Conservation (phyloP, 2,113 vertebrate genomes). For the Mobula birostris region DNA sequence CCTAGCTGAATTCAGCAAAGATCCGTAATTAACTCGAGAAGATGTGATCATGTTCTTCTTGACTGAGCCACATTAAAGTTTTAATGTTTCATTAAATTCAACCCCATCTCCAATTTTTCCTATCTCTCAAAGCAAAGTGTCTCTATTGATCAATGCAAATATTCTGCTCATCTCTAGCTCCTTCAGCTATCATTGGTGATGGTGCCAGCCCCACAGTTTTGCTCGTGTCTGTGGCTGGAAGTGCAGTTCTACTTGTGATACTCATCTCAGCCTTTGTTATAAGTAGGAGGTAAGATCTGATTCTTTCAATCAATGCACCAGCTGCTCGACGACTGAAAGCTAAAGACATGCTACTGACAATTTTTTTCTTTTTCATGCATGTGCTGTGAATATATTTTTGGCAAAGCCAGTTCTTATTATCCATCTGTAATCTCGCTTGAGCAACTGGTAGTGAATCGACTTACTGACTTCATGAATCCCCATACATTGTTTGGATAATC, state of each 20-base stretch:
- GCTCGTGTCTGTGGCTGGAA: slow-evolving; percentile 85
- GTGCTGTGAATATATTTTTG: too few species aligned
- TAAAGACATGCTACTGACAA: background rate
- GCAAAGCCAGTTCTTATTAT: too few species aligned
- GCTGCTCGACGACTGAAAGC: background rate
- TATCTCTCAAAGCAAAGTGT: background rate
- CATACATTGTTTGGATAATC: background rate
- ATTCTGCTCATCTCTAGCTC: slow-evolving; percentile 61
- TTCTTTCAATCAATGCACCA: background rate
- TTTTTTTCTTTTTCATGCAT: background rate
- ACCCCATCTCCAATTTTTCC: background rate
- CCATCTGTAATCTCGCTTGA: too few species aligned
- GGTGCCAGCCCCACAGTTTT: slow-evolving; percentile 88
- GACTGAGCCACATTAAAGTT: background rate
- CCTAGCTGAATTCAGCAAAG: background rate
- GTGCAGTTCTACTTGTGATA: slow-evolving; percentile 88
- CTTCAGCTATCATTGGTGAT: slow-evolving; percentile 86
- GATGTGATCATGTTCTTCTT: background rate
- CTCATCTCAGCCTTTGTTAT: slow-evolving; percentile 91
- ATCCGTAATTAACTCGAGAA: background rate
- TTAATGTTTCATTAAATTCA: background rate
- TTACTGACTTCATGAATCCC: background rate
- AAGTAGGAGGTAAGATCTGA: slow-evolving; percentile 81
- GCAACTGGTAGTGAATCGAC: background rate
- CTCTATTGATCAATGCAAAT: slow-evolving; percentile 34